These are phyloP conservation scores for Prinia subflava DNA, from an alignment of 2,113 vertebrate species.

Conservation along the genomic window DNA sequence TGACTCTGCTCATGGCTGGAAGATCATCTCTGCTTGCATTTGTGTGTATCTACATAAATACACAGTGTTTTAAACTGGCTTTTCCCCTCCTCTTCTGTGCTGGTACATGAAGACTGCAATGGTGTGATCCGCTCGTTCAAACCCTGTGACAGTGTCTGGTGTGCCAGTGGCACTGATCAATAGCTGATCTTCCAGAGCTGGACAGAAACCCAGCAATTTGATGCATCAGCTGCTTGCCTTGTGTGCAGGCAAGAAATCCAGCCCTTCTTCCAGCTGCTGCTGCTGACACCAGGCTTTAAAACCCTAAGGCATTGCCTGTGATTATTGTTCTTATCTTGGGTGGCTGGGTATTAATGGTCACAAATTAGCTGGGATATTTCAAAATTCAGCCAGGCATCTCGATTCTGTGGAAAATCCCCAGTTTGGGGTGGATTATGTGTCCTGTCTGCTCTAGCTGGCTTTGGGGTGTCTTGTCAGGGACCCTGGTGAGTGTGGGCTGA, in stretches of 20 bases:
- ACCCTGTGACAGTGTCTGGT: background rate
- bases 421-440: background rate
- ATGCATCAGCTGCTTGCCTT: background rate
- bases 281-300: background rate
- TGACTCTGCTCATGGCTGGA: background rate
- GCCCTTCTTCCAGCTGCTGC: background rate
- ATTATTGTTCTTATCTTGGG: background rate
- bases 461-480: background rate
- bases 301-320: background rate
- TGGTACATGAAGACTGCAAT: background rate
- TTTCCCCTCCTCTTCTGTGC: fast-evolving
- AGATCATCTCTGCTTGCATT: background rate
- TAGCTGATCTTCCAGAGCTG: background rate
- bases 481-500: background rate
- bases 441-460: background rate
- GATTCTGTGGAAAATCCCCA: background rate
- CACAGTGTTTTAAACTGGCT: background rate
- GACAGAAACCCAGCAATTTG: background rate
- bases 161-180: background rate
- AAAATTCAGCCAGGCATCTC: background rate
- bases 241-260: background rate
- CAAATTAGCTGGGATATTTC: background rate
- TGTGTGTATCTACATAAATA: background rate
- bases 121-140: background rate
- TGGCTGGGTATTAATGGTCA: background rate